Base-by-base conservation (phyloP, 2,797 vertebrate genomes). In the Neosilurus hyrtlii region DNA sequence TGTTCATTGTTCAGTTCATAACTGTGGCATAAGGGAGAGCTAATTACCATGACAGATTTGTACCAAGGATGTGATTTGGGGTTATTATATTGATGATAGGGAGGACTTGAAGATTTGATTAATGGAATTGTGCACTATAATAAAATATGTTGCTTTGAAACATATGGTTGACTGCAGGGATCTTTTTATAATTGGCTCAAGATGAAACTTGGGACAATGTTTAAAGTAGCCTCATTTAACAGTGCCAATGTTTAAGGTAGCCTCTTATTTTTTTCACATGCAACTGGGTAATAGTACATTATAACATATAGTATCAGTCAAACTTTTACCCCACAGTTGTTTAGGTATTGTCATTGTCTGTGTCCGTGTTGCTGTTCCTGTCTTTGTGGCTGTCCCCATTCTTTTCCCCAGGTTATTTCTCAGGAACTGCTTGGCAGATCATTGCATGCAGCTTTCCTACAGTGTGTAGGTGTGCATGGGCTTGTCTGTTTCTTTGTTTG, bases 41-140 rank as follows among this genome's bases (percentile, higher is more conserved):
- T 86, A 68, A 87, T 86, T 87, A 82, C 52, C 81, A 82, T 80
- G 37, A 79, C 52, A 71, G 71, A 51, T 51, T 71, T 84, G 84
- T 30, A 61, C 79, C 76, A 30, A 72, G 63, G 56, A 62, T 77
- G 22, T 77, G 83, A 86, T 85, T 87, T 80, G 37, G 70, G 80
- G 67, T 84, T 82, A 84, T 87, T 86, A 84, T 80, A 62, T 26
- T 67, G 26, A 71, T 66, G 82, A 74, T 70, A 35, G 56, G 43
- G 43, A 66, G 10, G 37, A 18, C 35, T 77, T 66, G 43, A 74
- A 62, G 75, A 51, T 62, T 49, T 76, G 57, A 76, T 43, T 76
- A 22, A 26, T 77, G 37, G 59, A 51, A 24, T 37, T 77, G 75
- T 49, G 75, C 8, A 9, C 63, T 80, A 5, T 80, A 80, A 68